phyloP scores from a whole-genome alignment of 1,140 invertebrate species.

The Drosophila bocqueti region DNA sequence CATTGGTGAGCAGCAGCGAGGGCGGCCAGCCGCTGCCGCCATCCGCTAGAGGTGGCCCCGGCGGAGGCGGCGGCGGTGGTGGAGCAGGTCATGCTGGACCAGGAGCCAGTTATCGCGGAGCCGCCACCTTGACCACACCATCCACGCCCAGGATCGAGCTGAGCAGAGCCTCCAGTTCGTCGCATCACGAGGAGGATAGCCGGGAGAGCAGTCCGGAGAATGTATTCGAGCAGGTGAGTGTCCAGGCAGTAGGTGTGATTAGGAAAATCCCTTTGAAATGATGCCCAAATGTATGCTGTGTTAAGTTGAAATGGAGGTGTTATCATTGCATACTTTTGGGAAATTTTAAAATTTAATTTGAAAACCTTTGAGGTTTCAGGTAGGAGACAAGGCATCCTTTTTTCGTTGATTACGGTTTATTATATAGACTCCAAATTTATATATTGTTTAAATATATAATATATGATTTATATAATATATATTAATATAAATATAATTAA shows the following conservation, averaged over 20 bases:
- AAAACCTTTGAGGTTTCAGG: not conserved
- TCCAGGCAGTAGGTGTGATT: conserved; percentile 19
- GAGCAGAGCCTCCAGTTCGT: conserved; percentile 93
- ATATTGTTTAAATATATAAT: not conserved
- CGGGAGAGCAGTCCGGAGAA: conserved; percentile 90
- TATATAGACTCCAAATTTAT: too few relatives aligned
- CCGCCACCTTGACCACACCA: conserved; percentile 87
- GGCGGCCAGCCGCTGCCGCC: conserved; percentile 65
- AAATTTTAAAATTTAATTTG: not conserved
- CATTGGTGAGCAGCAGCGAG: conserved; percentile 69
- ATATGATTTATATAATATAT: not conserved
- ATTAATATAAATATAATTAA: not conserved
- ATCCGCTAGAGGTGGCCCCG: not conserved
- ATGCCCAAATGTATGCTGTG: not conserved
- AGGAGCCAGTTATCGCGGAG: conserved; percentile 52
- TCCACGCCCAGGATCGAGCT: conserved; percentile 94
- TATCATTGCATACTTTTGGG: not conserved
- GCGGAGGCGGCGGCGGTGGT: not conserved
- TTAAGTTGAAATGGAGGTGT: too few relatives aligned
- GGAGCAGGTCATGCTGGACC: not conserved
- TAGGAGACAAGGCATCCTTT: not conserved
- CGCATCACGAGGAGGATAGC: conserved; percentile 92
- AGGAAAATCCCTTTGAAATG: not conserved
- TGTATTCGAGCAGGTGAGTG: conserved; percentile 84
- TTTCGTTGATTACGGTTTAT: not conserved